phyloP scores from a whole-genome alignment of 23 tunicate genomes.

The Aplidium turbinatum region DNA sequence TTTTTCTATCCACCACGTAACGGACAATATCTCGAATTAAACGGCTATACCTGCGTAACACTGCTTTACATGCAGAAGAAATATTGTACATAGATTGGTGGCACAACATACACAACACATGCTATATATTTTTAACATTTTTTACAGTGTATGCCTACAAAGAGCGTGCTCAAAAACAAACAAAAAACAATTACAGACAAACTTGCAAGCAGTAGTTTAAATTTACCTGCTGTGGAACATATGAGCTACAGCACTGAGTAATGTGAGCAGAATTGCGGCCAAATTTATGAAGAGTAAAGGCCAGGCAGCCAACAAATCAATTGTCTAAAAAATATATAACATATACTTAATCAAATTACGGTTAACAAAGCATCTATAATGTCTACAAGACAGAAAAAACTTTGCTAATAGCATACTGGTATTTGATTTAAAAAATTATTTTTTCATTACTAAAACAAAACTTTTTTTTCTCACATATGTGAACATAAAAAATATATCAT shows the following conservation, averaged over 20 bases:
- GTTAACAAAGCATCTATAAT: background rate
- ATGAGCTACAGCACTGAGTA: conserved; percentile 53
- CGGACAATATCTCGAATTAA: no score
- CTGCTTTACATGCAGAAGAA: no score
- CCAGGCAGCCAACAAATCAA: conserved; percentile 45
- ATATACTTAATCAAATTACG: background rate
- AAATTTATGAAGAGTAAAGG: conserved; percentile 37
- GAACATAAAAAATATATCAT: no score
- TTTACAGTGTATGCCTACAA: no score
- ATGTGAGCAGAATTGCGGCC: conserved; percentile 16
- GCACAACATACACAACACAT: no score
- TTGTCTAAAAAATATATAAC: conserved; percentile 30
- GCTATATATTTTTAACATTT: no score
- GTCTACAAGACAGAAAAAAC: background rate
- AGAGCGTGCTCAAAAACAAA: background rate
- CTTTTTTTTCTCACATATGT: background rate
- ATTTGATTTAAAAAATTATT: background rate
- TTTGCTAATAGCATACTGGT: no score
- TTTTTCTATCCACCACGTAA: no score
- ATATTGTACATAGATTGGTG: no score
- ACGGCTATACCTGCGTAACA: no score
- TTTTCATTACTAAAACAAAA: background rate
- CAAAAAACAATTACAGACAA: background rate
- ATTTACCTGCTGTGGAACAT: conserved; percentile 67
- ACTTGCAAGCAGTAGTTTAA: background rate